Evolutionary conservation across 2,888 invertebrate genomes (phyloP), one percentile per base, ranked within the genome.

Genomic region (Parnassius mnemosyne): DNA sequence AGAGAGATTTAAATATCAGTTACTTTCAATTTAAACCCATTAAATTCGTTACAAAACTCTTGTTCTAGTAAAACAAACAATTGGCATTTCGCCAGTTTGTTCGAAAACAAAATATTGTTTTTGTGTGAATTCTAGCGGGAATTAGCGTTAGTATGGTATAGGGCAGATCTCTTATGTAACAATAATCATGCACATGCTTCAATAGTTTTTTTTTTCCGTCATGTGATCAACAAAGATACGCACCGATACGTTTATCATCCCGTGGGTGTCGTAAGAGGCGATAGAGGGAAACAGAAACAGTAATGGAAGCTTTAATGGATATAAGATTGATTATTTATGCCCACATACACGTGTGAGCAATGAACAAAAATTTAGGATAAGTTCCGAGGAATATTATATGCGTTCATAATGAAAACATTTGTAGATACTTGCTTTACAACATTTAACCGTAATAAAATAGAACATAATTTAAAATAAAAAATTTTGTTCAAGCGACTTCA

Each of bases 101-200:
- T 87, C 85, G 83, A 86, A 87, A 88, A 87, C 87, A 86, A 74
- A 78, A 81, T 81, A 81, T 77, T 85, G 84, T 87, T 87, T 84
- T 85, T 78, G 71, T 79, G 72, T 64, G 68, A 78, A 73, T 75
- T 74, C 62, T 67, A 66, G 75, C 76, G 77, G 74, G 74, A 77
- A 75, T 68, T 80, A 81, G 78, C 81, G 79, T 79, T 81, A 82
- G 82, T 69, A 67, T 71, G 69, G 69, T 54, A 54, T 47, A 11
- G n/a, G 44, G 50, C 50, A 54, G 66, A 64, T 70, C 65, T 74
- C 58, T 87, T 87, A 82, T 80, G 76, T 85, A 85, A 87, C 74
- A 61, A 61, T 47, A 59, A 68, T 57, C 64, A 65, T 69, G 64
- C 64, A 66, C 64, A 68, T 55, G 57, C 57, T 64, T 68, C 70